Evolutionary conservation across 2,113 vertebrate genomes (phyloP).

Genomic region (human (Homo sapiens)): DNA sequence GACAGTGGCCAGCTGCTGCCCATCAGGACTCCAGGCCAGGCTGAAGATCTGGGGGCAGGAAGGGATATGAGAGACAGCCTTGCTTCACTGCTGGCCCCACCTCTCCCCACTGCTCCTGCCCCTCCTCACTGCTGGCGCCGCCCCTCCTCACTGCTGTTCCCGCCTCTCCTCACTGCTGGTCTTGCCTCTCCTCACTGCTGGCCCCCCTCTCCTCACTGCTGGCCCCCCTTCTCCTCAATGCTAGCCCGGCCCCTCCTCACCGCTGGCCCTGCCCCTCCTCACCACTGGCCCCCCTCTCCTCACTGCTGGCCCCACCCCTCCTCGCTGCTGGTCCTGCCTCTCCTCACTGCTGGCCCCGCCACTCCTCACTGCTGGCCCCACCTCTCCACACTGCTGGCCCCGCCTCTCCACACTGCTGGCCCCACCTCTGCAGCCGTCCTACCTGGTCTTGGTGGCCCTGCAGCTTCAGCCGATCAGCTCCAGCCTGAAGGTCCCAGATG

Average conservation of each 20-base stretch:
- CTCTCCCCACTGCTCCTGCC: not conserved
- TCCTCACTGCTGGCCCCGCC: no score
- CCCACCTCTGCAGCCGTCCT: not conserved
- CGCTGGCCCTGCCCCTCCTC: no score
- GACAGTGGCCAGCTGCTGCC: slow-evolving; percentile 91
- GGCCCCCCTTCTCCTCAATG: no score
- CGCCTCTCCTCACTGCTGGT: no score
- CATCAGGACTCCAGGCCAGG: slow-evolving; percentile 94
- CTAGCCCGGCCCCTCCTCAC: fast-evolving
- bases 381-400: no score
- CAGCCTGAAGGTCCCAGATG: slow-evolving; percentile 89
- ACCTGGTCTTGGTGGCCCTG: slow-evolving; percentile 95
- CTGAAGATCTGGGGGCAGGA: slow-evolving; percentile 89
- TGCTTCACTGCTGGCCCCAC: fast-evolving
- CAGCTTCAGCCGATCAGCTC: slow-evolving; percentile 85
- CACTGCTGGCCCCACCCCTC: not conserved
- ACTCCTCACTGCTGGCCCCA: no score
- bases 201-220: fast-evolving
- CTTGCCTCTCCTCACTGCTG: no score
- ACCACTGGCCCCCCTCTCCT: no score
- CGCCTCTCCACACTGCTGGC: no score
- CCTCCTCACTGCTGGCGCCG: no score
- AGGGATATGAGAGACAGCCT: not conserved
- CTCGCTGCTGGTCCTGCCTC: no score
- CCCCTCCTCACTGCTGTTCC: no score